Evolutionary conservation across 2,888 invertebrate species (phyloP).

Genomic region (Ischnura elegans): DNA sequence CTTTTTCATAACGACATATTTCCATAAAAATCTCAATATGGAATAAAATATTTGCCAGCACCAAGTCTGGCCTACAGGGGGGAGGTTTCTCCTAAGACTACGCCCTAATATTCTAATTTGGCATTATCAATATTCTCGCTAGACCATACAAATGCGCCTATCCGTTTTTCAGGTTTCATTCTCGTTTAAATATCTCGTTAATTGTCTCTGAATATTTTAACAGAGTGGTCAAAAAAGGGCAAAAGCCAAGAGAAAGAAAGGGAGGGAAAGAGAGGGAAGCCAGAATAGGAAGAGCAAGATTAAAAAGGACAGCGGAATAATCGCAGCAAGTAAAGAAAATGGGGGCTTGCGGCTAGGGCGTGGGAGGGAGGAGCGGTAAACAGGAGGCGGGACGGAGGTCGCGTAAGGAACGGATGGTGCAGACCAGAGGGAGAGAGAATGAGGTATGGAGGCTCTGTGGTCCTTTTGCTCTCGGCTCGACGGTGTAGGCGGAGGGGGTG

Average conservation of each 20-base stretch:
- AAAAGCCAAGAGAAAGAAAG: too few relatives aligned
- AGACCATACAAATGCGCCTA: too few relatives aligned
- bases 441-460: constrained; percentile 9
- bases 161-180: neutral
- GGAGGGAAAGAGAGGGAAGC: neutral
- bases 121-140: too few relatives aligned
- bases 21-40: too few relatives aligned
- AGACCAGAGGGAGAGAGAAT: neutral
- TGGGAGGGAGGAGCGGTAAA: neutral
- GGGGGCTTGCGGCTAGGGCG: too few relatives aligned
- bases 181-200: neutral
- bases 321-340: neutral
- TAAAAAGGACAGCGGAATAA: neutral
- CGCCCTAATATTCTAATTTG: too few relatives aligned
- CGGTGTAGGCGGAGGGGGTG: neutral
- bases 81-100: too few relatives aligned
- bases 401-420: neutral
- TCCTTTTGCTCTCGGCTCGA: neutral
- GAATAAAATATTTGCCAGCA: too few relatives aligned
- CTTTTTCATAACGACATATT: too few relatives aligned
- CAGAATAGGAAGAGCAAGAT: neutral
- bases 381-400: neutral
- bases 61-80: too few relatives aligned
- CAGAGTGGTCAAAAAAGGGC: neutral
- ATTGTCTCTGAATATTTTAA: neutral